Evolutionary conservation across 2,888 invertebrate species (phyloP).

Genomic region (Rotaria sp.): DNA sequence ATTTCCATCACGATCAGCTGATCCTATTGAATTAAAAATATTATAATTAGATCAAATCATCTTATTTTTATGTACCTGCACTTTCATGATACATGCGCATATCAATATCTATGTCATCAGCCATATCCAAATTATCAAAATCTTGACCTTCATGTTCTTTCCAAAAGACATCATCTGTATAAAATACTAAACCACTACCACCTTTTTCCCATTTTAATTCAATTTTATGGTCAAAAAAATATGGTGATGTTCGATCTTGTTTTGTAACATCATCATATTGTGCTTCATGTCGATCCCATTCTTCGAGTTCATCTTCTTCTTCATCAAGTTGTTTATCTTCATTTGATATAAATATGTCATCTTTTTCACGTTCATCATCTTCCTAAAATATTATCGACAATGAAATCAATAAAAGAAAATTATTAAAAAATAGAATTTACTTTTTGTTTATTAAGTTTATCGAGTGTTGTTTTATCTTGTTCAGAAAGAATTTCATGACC

Average conservation of each 20-base stretch:
- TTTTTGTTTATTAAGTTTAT: background rate
- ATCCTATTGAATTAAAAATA: constrained; percentile 48
- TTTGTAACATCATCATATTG: constrained; percentile 58
- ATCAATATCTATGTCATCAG: constrained; percentile 62
- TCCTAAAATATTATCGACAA: constrained; percentile 33
- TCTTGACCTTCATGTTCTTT: constrained; percentile 45
- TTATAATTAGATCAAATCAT: background rate
- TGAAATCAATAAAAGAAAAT: constrained; percentile 19
- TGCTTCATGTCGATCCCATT: constrained; percentile 60
- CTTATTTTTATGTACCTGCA: constrained; percentile 32
- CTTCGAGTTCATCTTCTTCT: constrained; percentile 58
- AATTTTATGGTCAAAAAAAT: constrained; percentile 50
- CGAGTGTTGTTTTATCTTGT: constrained; percentile 38
- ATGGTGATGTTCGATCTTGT: constrained; percentile 50
- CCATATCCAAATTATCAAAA: constrained; percentile 59
- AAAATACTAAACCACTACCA: constrained; percentile 61
- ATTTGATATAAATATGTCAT: background rate
- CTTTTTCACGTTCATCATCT: background rate
- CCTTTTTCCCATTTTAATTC: constrained; percentile 62
- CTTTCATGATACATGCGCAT: constrained; percentile 58
- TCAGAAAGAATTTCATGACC: constrained; percentile 41
- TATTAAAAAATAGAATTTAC: background rate
- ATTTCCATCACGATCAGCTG: constrained; percentile 57
- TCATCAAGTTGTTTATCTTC: constrained; percentile 41
- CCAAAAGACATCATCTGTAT: constrained; percentile 50